Conservation (phyloP, 2,113 vertebrate genomes). For the Parotia lawesii region DNA sequence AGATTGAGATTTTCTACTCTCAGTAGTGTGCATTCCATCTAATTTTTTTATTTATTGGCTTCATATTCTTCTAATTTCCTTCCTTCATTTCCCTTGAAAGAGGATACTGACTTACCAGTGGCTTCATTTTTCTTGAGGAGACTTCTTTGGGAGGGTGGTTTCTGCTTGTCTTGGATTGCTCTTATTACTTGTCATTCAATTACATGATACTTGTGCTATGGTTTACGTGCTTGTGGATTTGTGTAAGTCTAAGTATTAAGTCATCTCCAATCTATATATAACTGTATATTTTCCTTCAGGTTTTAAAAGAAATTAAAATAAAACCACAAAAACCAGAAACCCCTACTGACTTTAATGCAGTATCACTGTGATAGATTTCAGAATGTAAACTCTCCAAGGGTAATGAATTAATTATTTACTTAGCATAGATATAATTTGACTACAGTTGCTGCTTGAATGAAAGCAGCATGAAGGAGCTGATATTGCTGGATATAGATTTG, state of each 20-base stretch:
- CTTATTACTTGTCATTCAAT: not conserved
- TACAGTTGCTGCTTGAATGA: not conserved
- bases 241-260: not conserved
- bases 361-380: not conserved
- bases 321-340: fast-evolving
- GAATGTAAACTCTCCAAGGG: not conserved
- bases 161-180: not conserved
- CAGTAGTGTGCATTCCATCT: not conserved
- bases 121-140: not conserved
- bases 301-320: not conserved
- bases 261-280: not conserved
- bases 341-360: not conserved
- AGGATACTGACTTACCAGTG: not conserved
- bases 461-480: not conserved
- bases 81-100: not conserved
- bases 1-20: not conserved
- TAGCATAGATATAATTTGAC: not conserved
- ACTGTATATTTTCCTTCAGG: not conserved
- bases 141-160: not conserved
- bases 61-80: not conserved
- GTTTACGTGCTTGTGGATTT: not conserved
- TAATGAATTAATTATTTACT: not conserved
- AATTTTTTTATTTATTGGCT: not conserved
- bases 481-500: not conserved
- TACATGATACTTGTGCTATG: not conserved